Conservation (phyloP, 2,797 vertebrate species). For the Margarornis squamiger region DNA sequence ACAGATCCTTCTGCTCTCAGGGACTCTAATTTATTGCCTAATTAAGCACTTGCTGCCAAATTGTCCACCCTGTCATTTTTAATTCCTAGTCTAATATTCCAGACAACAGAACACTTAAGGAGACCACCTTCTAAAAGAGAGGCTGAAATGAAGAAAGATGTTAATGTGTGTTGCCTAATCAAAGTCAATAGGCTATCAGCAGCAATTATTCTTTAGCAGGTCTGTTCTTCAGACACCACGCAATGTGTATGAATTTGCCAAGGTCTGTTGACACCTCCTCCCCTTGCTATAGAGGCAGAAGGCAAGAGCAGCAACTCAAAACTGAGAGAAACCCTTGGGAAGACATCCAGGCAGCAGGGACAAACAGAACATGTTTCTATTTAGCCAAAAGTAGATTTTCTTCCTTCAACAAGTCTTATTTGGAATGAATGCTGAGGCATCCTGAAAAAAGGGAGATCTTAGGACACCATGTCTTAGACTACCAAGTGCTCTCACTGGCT, state of each 20-base stretch:
- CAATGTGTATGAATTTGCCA: background rate
- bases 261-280: background rate
- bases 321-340: background rate
- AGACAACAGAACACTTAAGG: conserved; percentile 46
- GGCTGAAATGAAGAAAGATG: conserved; percentile 43
- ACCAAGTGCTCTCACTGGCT: background rate
- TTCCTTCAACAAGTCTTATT: background rate
- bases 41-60: conserved; percentile 61
- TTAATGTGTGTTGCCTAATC: conserved; percentile 31
- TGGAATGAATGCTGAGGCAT: background rate
- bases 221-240: background rate
- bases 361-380: background rate
- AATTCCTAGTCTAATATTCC: conserved; percentile 56
- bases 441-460: background rate
- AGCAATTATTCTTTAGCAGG: background rate
- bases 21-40: conserved; percentile 58
- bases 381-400: background rate
- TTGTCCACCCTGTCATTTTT: conserved; percentile 64
- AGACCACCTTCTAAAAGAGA: background rate
- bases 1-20: conserved; percentile 34
- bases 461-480: background rate
- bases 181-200: conserved; percentile 32
- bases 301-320: background rate
- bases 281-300: background rate
- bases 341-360: background rate